Evolutionary conservation across 2,113 vertebrate species (phyloP).

Genomic region (Machaerirhynchus nigripectus): DNA sequence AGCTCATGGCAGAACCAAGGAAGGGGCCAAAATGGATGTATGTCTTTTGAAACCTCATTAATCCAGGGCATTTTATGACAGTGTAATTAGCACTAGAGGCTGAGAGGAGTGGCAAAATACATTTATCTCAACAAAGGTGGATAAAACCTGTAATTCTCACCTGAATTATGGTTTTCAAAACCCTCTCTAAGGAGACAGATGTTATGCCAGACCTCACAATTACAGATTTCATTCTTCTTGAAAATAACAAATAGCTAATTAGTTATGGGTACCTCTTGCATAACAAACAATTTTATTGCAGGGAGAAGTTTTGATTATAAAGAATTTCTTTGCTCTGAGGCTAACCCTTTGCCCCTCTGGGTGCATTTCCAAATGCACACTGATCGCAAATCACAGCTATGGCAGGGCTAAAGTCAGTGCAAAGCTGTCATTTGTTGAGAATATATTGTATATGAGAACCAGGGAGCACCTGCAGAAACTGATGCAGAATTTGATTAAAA

Average conservation of each 20-base stretch:
- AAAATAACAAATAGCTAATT: conserved; percentile 53
- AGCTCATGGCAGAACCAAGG: not conserved
- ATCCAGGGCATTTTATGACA: conserved; percentile 9
- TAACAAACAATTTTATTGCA: not conserved
- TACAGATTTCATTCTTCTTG: conserved; percentile 21
- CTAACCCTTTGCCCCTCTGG: not conserved
- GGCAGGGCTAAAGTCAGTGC: not conserved
- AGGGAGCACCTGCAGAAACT: not conserved
- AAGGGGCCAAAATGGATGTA: not conserved
- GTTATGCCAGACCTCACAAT: not conserved
- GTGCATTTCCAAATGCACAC: not conserved
- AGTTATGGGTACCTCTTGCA: not conserved
- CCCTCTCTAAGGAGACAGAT: conserved; percentile 5
- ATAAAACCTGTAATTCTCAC: conserved; percentile 38
- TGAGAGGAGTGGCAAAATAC: conserved; percentile 47
- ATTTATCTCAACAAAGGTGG: conserved; percentile 21
- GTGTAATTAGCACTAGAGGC: conserved; percentile 33
- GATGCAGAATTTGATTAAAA: not conserved
- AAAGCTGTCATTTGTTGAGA: not conserved
- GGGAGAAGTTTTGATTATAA: not conserved
- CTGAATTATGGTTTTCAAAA: conserved; percentile 42
- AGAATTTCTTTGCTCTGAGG: not conserved
- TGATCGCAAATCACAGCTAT: not conserved
- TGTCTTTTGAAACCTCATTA: conserved; percentile 18
- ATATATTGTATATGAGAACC: not conserved